Evolutionary conservation across 2,113 vertebrate genomes (phyloP).

Genomic region (Peromyscus californicus): DNA sequence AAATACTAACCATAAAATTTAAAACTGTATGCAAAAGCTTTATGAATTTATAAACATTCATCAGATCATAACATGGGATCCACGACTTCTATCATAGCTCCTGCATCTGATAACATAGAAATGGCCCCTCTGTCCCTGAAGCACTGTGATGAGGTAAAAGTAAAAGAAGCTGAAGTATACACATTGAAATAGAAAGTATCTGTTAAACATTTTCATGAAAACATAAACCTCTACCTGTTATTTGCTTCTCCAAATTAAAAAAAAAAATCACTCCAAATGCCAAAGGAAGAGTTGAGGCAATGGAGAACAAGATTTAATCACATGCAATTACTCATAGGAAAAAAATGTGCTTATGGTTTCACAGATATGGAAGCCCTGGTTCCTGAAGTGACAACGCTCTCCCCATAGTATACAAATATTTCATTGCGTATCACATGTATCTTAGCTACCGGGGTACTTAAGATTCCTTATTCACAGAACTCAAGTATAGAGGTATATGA

Average conservation of each 20-base stretch:
- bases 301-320: background rate
- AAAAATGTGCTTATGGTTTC: background rate
- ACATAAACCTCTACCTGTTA: accelerated
- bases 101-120: background rate
- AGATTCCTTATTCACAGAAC: background rate
- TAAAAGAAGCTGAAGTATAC: no score
- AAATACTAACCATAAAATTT: background rate
- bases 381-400: background rate
- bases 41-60: background rate
- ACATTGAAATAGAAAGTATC: background rate
- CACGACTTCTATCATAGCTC: background rate
- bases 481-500: background rate
- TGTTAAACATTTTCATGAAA: background rate
- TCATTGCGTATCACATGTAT: background rate
- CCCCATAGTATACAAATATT: background rate
- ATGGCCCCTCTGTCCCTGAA: background rate
- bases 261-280: background rate
- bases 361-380: background rate
- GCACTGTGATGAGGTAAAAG: background rate
- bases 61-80: background rate
- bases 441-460: background rate
- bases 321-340: background rate
- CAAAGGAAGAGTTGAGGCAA: background rate
- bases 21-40: background rate
- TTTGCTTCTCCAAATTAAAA: background rate